Percentiles rank a stretch among this genome's conserved stretches.
Conservation (phyloP, 2,797 vertebrate species). For the Acestrorhynchus altus region DNA sequence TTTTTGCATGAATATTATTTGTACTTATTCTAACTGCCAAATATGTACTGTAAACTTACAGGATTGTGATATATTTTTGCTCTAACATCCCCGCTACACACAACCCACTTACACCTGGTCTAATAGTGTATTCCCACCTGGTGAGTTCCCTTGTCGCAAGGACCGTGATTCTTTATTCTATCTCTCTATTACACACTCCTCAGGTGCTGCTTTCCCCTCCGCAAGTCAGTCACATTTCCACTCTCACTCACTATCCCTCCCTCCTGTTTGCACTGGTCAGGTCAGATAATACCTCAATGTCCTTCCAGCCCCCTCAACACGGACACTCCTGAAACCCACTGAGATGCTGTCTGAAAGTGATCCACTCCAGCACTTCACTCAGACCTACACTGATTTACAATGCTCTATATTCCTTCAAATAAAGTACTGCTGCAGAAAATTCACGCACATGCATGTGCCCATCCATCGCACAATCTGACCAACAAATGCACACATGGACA, state of each 20-base stretch:
- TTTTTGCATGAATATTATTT: no score
- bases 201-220: constrained; percentile 21
- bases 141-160: constrained; percentile 6
- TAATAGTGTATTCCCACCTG: not conserved
- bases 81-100: not conserved
- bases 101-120: not conserved
- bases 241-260: not conserved
- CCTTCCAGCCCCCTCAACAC: constrained; percentile 4
- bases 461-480: not conserved
- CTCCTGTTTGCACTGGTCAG: constrained; percentile 10
- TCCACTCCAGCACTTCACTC: constrained; percentile 29
- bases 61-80: no score
- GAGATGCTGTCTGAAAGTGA: constrained; percentile 31
- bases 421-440: constrained; percentile 16
- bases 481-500: not conserved
- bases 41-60: no score
- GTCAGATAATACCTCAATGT: constrained; percentile 24
- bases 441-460: constrained; percentile 12
- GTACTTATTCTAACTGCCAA: no score
- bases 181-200: constrained; percentile 14
- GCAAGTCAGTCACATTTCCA: constrained; percentile 26
- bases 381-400: constrained; percentile 30
- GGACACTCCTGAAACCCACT: constrained; percentile 2
- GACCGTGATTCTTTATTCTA: constrained; percentile 6
- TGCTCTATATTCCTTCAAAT: constrained; percentile 18